Percentiles rank a stretch among this genome's conserved stretches.
These are phyloP conservation scores for Blastobasis lacticolella DNA, from an alignment of 2,888 invertebrate species.

Conservation along the genomic window DNA sequence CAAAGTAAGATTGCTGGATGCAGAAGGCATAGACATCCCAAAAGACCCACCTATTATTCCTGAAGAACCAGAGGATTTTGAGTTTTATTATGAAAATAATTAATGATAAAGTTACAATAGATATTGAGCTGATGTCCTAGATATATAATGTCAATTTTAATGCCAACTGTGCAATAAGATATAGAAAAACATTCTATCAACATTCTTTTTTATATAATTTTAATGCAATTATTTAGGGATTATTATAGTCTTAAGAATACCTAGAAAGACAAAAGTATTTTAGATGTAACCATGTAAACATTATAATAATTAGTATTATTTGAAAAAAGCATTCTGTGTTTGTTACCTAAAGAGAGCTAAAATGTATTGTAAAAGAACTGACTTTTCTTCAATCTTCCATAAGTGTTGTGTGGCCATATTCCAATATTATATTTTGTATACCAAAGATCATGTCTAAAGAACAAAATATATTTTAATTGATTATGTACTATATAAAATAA, in stretches of 20 bases:
- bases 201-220: background rate
- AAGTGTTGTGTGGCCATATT: conserved; percentile 53
- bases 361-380: conserved; percentile 23
- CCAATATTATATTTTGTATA: conserved; percentile 62
- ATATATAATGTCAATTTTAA: conserved; percentile 4
- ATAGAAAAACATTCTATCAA: background rate
- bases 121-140: background rate
- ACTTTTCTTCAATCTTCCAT: conserved; percentile 45
- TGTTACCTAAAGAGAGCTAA: background rate
- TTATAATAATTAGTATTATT: too few relatives aligned
- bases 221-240: background rate
- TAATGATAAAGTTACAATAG: conserved; percentile 30
- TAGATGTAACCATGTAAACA: too few relatives aligned
- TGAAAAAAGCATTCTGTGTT: too few relatives aligned
- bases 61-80: conserved; percentile 93
- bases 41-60: conserved; percentile 94
- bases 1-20: conserved; percentile 92
- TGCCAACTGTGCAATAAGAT: conserved; percentile 3
- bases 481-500: conserved; percentile 46
- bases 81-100: conserved; percentile 86
- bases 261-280: too few relatives aligned
- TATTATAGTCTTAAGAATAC: too few relatives aligned
- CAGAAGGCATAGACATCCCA: conserved; percentile 95
- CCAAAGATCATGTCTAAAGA: conserved; percentile 64
- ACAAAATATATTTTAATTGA: conserved; percentile 49